Base-by-base conservation (phyloP, 2,888 invertebrate species). In the Melanargia galathea region DNA sequence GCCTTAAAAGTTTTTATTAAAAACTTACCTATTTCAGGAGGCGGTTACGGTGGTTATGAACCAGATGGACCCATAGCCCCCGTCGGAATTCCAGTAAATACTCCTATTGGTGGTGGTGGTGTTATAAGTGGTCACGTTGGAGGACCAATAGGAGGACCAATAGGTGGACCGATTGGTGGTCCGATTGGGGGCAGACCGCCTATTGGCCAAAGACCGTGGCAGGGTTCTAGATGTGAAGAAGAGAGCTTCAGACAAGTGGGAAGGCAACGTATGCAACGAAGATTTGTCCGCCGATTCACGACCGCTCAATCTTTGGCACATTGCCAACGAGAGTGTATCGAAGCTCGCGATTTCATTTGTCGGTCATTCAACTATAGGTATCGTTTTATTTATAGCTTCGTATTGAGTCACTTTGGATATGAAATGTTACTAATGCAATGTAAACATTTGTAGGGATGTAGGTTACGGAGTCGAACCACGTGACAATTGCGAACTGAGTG, bases 401-500 rank as follows among this genome's bases (percentile, higher is more conserved):
- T 16, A 51, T 45, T 30, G 46, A 26, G 8, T 43, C 11, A 49
- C 35, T 43, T 57, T 40, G 11, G 40, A 38, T 46, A 20, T 2
- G 6, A 55, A 40, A 24, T 16, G 43, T 13, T 40, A 26, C 20
- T 56, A 48, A 35, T 48, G 22, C 10, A 35, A 22, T 35, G 51
- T 10, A 52, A 18, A 58, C 16, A 66, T 74, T 77, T 76, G 65
- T 77, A 93, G 94, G 80, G 90, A 90, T 30, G 93, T 92, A 40
- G 92, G 94, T 11, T 95, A 93, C 71, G 92, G 90, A 6, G 92
- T 92, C 2, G 95, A 95, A 69, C 81, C 85, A 18, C 87, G 94
- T 38, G 97, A 97, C 73, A 98, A 98, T 81, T 98, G 97, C 78
- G 97, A 98, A 81, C 90, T 98, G 7, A 97, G 97, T 79, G 97